A percentile compares a stretch with the other conserved stretches of the same genome.
These are phyloP conservation scores for Mionectes macconnelli DNA, from an alignment of 2,113 vertebrate genomes.

Conservation along the genomic window DNA sequence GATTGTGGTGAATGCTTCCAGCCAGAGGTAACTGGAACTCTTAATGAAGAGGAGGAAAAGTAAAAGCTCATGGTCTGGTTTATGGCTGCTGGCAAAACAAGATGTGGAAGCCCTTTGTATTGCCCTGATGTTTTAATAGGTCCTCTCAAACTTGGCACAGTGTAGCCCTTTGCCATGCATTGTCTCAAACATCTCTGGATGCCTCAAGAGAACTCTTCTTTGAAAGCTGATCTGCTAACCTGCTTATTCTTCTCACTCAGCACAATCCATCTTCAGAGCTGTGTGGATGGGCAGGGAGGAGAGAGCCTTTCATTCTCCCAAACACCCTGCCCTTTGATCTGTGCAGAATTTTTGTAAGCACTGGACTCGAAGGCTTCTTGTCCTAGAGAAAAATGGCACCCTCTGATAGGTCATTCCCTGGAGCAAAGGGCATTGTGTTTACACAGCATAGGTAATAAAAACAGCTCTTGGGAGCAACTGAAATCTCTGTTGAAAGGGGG, in stretches of 20 bases:
- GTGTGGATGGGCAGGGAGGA: background rate
- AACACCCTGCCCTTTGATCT: background rate
- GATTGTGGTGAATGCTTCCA: background rate
- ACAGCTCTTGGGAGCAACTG: background rate
- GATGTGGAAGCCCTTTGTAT: background rate
- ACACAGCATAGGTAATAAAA: background rate
- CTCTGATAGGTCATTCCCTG: background rate
- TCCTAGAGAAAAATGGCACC: background rate
- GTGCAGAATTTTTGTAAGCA: background rate
- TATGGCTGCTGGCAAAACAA: background rate
- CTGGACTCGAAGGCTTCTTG: background rate
- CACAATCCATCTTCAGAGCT: background rate
- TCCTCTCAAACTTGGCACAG: rapidly evolving
- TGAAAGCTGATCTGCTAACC: background rate
- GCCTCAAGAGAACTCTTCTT: background rate
- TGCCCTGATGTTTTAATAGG: background rate
- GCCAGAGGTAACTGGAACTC: background rate
- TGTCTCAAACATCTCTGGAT: background rate
- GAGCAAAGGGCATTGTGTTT: background rate
- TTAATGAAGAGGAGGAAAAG: background rate
- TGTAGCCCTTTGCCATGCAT: background rate
- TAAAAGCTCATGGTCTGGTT: background rate
- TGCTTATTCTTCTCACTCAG: background rate
- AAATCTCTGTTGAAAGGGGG: background rate
- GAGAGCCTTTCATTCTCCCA: background rate